Evolutionary conservation across 2,888 invertebrate genomes (phyloP), one percentile per base, ranked within the genome.

Genomic region (Hypsopygia costalis): DNA sequence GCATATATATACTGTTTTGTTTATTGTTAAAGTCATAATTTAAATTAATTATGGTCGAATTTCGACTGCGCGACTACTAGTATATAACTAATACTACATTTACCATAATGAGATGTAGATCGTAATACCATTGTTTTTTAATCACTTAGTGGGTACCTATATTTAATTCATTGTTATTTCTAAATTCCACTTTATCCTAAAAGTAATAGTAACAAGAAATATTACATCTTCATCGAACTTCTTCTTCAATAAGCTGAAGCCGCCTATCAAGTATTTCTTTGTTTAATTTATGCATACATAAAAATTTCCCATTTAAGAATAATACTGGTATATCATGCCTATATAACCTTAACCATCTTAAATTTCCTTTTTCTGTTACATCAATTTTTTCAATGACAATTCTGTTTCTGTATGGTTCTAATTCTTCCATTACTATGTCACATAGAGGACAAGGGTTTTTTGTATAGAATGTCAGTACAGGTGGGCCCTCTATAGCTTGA

Each of bases 311-410:
- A 80, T 97, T 94, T 5, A 97, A 87, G 77, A 96, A 96, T 53
- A 97, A 78, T 6, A 97, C 97, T 30, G 97, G 97, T 65, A 97
- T 97, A 68, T 97, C 96, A 68, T 93, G 91, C 49, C 93, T 91
- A 66, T 96, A 97, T 33, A 95, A 82, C 44, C 93, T 89, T 43
- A 93, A 82, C 91, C 93, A 96, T 38, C 91, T 86, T 25, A 94
- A 66, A 75, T 97, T 96, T 60, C 92, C 93, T 65, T 91, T 91
- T 34, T 90, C 85, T 9, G 92, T 92, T 35, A 97, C 97, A 74
- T 95, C 93, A 36, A 97, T 91, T 74, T 93, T 93, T 69, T 94
- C 81, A 49, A 97, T 89, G 25, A 86, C 69, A 63, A 95, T 91
- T 63, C 91, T 90, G 42, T 91, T 79, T 52, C 81, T 76, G 59